These are phyloP conservation scores for Drosophila vallismaia DNA, from an alignment of 2,888 invertebrate genomes.

Conservation along the genomic window DNA sequence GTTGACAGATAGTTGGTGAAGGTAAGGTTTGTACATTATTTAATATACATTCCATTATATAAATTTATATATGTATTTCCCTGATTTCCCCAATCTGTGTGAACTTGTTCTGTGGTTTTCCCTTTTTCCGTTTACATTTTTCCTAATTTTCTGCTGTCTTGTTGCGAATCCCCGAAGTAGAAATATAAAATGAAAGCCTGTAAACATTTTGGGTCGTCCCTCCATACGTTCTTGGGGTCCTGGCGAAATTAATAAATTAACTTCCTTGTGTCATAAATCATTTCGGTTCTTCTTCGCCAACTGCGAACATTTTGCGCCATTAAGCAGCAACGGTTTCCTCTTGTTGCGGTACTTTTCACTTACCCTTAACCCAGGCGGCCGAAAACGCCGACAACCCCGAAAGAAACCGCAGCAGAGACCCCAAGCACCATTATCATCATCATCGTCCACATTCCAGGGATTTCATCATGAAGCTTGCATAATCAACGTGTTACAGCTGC, in stretches of 20 bases:
- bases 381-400: constrained; percentile 26
- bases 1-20: constrained; percentile 4
- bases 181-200: constrained; percentile 55
- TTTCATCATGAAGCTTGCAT: constrained; percentile 48
- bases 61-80: background rate
- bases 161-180: constrained; percentile 22
- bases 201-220: constrained; percentile 52
- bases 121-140: constrained; percentile 3
- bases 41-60: background rate
- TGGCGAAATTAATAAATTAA: constrained; percentile 79
- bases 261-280: constrained; percentile 79
- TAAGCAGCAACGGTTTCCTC: constrained; percentile 68
- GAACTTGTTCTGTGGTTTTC: constrained; percentile 66
- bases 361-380: constrained; percentile 66
- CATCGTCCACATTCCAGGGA: constrained; percentile 54
- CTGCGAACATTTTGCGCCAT: constrained; percentile 78
- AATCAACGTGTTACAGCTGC: constrained; percentile 70
- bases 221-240: constrained; percentile 40
- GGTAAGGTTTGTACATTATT: background rate
- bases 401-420: constrained; percentile 23
- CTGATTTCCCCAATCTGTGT: constrained; percentile 43
- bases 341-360: constrained; percentile 75
- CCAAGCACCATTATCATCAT: constrained; percentile 47
- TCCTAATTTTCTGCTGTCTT: constrained; percentile 64
- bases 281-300: constrained; percentile 65